Evolutionary conservation across 2,888 invertebrate genomes (phyloP).

Genomic region (Sialis lutaria): DNA sequence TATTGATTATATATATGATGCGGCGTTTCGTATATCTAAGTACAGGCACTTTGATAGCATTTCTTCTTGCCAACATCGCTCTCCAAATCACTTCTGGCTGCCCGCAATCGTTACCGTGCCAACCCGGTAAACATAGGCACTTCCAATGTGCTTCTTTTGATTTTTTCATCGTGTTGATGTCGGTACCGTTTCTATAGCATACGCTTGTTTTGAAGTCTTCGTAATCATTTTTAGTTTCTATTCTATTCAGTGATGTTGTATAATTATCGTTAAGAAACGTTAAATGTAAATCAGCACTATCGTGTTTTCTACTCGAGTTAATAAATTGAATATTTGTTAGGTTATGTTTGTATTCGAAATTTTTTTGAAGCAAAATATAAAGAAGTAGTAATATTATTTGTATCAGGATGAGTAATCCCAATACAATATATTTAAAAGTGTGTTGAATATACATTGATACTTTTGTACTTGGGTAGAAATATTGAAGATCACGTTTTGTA

Average conservation of each 20-base stretch:
- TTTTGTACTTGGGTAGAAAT: neutral
- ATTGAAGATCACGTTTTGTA: no score
- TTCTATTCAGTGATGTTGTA: slow-evolving; percentile 15
- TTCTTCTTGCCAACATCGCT: slow-evolving; percentile 37
- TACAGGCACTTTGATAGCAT: slow-evolving; percentile 25
- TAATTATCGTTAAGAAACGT: slow-evolving; percentile 8
- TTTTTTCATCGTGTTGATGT: slow-evolving; percentile 21
- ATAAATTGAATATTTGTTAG: no score
- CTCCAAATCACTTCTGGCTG: slow-evolving; percentile 50
- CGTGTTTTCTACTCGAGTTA: no score
- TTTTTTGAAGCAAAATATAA: slow-evolving; percentile 20
- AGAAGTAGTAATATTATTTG: slow-evolving; percentile 21
- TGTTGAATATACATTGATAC: slow-evolving; percentile 13
- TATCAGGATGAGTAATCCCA: slow-evolving; percentile 21
- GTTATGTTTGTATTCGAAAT: neutral
- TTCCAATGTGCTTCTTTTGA: slow-evolving; percentile 22
- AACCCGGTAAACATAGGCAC: slow-evolving; percentile 39
- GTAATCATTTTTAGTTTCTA: slow-evolving; percentile 16
- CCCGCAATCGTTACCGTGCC: slow-evolving; percentile 47
- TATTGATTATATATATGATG: slow-evolving; percentile 35
- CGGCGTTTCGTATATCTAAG: slow-evolving; percentile 29
- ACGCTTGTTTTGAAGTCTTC: slow-evolving; percentile 25
- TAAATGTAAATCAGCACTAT: no score
- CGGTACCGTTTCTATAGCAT: slow-evolving; percentile 25
- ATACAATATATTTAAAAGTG: slow-evolving; percentile 19